A percentile compares a stretch with the other conserved stretches of the same genome.
Evolutionary conservation across 2,888 invertebrate genomes (phyloP).

Genomic region (Bellardia pandia): DNA sequence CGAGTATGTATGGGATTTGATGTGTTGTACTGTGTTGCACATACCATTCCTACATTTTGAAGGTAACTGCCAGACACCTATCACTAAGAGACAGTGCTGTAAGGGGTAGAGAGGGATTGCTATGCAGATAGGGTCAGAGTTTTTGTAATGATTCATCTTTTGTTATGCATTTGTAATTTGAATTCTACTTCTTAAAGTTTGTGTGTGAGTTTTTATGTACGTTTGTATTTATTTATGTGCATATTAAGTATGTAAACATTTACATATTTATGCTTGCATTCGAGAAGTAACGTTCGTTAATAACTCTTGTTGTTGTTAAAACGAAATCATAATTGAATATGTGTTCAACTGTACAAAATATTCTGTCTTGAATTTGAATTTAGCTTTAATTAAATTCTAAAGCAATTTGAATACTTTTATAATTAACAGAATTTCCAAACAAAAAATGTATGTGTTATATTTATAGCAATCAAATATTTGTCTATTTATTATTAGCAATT

Average conservation of each 20-base stretch:
- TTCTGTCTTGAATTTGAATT: too few relatives aligned
- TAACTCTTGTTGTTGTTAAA: not conserved
- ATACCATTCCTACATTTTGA: not conserved
- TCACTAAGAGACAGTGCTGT: not conserved
- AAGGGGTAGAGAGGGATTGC: too few relatives aligned
- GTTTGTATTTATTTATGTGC: not conserved
- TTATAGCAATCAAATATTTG: not conserved
- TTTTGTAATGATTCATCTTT: conserved; percentile 44
- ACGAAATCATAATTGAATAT: conserved; percentile 9
- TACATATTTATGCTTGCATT: not conserved
- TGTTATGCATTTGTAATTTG: conserved; percentile 30
- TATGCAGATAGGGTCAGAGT: not conserved
- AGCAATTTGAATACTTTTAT: too few relatives aligned
- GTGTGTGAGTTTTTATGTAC: not conserved
- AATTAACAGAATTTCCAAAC: too few relatives aligned
- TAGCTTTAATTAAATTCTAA: too few relatives aligned
- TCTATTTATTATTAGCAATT: not conserved
- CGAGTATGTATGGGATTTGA: too few relatives aligned
- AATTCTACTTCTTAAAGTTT: not conserved
- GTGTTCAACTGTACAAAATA: not conserved
- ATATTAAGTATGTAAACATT: conserved; percentile 9
- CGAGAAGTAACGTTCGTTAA: not conserved
- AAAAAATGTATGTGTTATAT: not conserved
- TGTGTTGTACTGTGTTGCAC: conserved; percentile 11
- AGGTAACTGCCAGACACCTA: conserved; percentile 1